Percentiles rank a stretch among this genome's conserved stretches.
phyloP scores from a whole-genome alignment of 2,888 invertebrate genomes.

The Aleiodes alternator region DNA sequence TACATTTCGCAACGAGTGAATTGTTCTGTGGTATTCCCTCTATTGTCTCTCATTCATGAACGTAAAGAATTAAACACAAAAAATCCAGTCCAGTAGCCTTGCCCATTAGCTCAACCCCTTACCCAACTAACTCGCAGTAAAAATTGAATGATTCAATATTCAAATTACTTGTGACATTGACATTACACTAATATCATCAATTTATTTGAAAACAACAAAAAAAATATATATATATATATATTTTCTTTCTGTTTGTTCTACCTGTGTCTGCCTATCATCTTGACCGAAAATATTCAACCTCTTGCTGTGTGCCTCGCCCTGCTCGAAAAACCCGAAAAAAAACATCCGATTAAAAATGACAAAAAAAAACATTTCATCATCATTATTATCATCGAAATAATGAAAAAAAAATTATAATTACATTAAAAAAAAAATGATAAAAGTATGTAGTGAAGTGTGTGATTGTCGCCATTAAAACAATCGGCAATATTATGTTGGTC shows the following conservation, averaged over 20 bases:
- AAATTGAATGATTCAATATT: conserved; percentile 30
- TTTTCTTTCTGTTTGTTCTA: conserved; percentile 70
- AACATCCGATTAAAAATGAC: conserved; percentile 36
- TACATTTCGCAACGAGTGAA: conserved; percentile 1
- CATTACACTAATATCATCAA: conserved; percentile 22
- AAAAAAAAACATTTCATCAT: conserved; percentile 44
- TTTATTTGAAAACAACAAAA: neutral
- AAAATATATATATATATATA: conserved; percentile 60
- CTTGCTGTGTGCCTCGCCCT: conserved; percentile 66
- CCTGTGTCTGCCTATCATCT: conserved; percentile 65
- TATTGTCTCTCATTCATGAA: neutral
- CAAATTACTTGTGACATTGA: conserved; percentile 39
- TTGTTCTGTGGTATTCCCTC: neutral
- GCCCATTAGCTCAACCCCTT: conserved; percentile 43
- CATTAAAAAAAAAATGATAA: conserved; percentile 61
- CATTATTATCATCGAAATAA: conserved; percentile 56
- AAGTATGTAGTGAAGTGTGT: conserved; percentile 99
- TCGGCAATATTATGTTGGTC: conserved; percentile 99
- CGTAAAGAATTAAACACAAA: neutral
- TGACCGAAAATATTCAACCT: conserved; percentile 61
- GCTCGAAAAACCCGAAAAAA: conserved; percentile 48
- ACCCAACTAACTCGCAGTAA: conserved; percentile 57
- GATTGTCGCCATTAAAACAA: conserved; percentile 98
- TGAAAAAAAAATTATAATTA: conserved; percentile 56
- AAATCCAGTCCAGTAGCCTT: conserved; percentile 33